A percentile compares a stretch with the other conserved stretches of the same genome.
phyloP scores from a whole-genome alignment of 2,113 vertebrate species.

The Anguilla japonica region DNA sequence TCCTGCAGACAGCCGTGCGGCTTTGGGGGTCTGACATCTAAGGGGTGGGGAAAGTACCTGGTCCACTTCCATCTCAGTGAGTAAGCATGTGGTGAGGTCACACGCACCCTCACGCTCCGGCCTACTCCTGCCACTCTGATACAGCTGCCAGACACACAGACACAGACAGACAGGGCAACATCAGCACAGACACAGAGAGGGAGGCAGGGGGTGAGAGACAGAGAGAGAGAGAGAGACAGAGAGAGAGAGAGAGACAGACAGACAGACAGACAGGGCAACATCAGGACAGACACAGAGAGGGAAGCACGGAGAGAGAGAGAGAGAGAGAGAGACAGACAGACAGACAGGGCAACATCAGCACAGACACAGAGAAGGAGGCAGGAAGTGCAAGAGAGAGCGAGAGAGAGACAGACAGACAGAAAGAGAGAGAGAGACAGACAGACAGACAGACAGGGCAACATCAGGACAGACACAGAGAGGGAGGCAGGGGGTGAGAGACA shows the following conservation, averaged over 20 bases:
- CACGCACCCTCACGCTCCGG: conserved; percentile 66
- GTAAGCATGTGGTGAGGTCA: conserved; percentile 73
- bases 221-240: too few relatives aligned
- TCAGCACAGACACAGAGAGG: not conserved
- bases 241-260: too few relatives aligned
- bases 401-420: not conserved
- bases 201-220: too few relatives aligned
- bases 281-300: conserved; percentile 29
- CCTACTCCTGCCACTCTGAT: conserved; percentile 76
- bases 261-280: conserved; percentile 2
- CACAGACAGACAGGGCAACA: conserved; percentile 31
- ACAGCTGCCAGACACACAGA: conserved; percentile 79
- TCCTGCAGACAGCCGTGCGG: conserved; percentile 65
- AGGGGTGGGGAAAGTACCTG: conserved; percentile 74
- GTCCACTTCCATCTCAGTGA: conserved; percentile 83
- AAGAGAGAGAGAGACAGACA: not conserved
- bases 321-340: too few relatives aligned
- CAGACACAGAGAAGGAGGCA: not conserved
- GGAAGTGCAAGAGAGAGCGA: not conserved
- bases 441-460: conserved; percentile 3
- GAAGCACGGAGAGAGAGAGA: not conserved
- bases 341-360: not conserved
- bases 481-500: conserved; percentile 2
- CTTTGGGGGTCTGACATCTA: conserved; percentile 31
- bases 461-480: conserved; percentile 12